phyloP scores from a whole-genome alignment of 1,140 invertebrate species.

The Drosophila novamexicana region DNA sequence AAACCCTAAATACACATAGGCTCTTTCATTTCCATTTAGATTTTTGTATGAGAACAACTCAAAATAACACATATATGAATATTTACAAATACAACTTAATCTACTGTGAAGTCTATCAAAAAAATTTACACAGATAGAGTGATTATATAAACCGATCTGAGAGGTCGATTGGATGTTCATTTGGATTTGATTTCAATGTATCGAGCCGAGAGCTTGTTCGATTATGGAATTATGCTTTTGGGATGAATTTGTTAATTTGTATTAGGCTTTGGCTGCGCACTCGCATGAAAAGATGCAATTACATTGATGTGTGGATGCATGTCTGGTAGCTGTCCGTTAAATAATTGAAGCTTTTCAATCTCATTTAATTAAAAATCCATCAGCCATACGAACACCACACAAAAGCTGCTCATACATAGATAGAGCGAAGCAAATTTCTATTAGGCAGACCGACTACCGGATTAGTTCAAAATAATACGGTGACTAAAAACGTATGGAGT shows the following conservation, averaged over 20 bases:
- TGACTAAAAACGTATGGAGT: background rate
- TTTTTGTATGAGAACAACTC: too few species aligned
- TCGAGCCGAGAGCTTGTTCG: background rate
- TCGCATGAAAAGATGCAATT: conserved; percentile 64
- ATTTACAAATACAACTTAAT: too few species aligned
- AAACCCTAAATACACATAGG: too few species aligned
- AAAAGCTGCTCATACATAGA: conserved; percentile 1
- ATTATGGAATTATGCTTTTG: background rate
- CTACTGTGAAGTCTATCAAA: too few species aligned
- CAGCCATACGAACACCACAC: conserved; percentile 12
- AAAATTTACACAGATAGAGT: too few species aligned
- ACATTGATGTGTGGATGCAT: conserved; percentile 28
- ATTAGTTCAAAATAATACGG: background rate
- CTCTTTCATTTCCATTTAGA: too few species aligned
- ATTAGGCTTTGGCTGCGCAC: conserved; percentile 34
- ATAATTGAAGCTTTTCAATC: conserved; percentile 68
- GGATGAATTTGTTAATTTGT: conserved; percentile 4
- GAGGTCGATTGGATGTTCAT: too few species aligned
- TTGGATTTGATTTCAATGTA: too few species aligned
- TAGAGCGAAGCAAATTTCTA: background rate
- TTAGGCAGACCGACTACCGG: background rate
- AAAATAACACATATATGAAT: too few species aligned
- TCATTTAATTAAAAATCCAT: conserved; percentile 57
- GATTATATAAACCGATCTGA: too few species aligned
- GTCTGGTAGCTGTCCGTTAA: conserved; percentile 33